Conservation (phyloP, 2,888 invertebrate genomes). For the Harpalus rufipes region DNA sequence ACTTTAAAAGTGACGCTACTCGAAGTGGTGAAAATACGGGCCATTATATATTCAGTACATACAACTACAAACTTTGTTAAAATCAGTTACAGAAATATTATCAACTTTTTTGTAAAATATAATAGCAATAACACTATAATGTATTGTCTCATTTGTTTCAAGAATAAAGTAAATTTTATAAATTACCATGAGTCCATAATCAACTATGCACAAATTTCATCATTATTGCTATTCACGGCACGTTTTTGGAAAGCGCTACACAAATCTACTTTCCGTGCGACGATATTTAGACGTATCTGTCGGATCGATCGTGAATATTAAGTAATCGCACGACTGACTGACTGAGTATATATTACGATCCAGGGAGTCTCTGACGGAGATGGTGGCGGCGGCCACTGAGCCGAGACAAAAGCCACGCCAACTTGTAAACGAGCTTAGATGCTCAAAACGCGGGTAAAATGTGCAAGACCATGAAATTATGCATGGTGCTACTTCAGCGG, state of each 20-base stretch:
- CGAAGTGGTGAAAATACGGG: too few species aligned
- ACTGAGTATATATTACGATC: constrained; percentile 41
- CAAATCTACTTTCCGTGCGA: constrained; percentile 62
- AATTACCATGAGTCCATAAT: constrained; percentile 10
- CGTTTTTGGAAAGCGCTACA: constrained; percentile 56
- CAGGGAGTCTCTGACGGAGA: constrained; percentile 4
- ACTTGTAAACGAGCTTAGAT: constrained; percentile 65
- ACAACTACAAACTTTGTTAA: too few species aligned
- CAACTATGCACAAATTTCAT: constrained; percentile 23
- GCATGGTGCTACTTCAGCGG: constrained; percentile 54
- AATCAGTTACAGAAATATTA: too few species aligned
- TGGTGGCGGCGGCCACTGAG: constrained; percentile 13
- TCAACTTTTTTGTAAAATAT: too few species aligned
- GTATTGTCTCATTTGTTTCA: too few species aligned
- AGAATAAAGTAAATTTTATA: neutral
- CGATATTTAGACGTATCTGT: constrained; percentile 65
- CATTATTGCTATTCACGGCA: constrained; percentile 35
- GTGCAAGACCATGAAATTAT: constrained; percentile 64
- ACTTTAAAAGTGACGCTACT: too few species aligned
- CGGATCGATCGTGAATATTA: constrained; percentile 50
- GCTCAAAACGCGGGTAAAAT: constrained; percentile 57
- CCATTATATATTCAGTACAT: too few species aligned
- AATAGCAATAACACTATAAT: too few species aligned
- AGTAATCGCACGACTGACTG: constrained; percentile 39
- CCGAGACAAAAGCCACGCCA: constrained; percentile 61